These are phyloP conservation scores for Glaucopsyche alexis DNA, from an alignment of 2,888 invertebrate genomes.

Conservation along the genomic window DNA sequence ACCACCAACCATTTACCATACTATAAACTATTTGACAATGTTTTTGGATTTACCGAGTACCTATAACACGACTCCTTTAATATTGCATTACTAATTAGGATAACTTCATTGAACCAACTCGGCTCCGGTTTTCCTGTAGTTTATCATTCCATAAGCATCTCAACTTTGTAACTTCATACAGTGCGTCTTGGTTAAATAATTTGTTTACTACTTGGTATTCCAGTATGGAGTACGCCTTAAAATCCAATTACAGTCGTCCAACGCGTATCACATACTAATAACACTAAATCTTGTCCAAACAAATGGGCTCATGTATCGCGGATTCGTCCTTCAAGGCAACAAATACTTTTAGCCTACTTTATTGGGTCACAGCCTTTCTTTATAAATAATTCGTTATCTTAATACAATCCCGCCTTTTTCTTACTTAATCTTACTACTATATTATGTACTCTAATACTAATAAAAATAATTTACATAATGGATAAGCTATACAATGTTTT, in stretches of 20 bases:
- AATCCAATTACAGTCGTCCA: conserved; percentile 14
- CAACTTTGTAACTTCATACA: conserved; percentile 36
- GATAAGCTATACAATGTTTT: too few relatives aligned
- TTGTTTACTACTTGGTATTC: conserved; percentile 17
- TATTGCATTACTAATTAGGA: background rate
- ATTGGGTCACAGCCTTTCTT: background rate
- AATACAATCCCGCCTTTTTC: too few relatives aligned
- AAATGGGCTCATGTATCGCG: background rate
- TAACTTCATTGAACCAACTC: background rate
- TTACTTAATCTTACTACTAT: too few relatives aligned
- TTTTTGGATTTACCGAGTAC: too few relatives aligned
- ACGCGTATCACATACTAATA: conserved; percentile 14
- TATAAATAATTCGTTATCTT: background rate
- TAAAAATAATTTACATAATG: too few relatives aligned
- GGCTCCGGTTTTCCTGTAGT: background rate
- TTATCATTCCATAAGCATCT: conserved; percentile 27
- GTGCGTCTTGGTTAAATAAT: conserved; percentile 3
- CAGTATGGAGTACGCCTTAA: conserved; percentile 4
- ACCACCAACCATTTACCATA: too few relatives aligned
- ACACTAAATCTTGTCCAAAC: conserved; percentile 8
- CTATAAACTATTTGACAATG: too few relatives aligned
- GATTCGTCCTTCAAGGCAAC: background rate
- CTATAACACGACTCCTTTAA: too few relatives aligned
- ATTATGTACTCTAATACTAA: too few relatives aligned
- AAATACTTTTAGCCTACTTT: background rate